Percentiles rank a stretch among this genome's conserved stretches.
These are phyloP conservation scores for Epirrhoe alternata DNA, from an alignment of 2,888 invertebrate species.

Conservation along the genomic window DNA sequence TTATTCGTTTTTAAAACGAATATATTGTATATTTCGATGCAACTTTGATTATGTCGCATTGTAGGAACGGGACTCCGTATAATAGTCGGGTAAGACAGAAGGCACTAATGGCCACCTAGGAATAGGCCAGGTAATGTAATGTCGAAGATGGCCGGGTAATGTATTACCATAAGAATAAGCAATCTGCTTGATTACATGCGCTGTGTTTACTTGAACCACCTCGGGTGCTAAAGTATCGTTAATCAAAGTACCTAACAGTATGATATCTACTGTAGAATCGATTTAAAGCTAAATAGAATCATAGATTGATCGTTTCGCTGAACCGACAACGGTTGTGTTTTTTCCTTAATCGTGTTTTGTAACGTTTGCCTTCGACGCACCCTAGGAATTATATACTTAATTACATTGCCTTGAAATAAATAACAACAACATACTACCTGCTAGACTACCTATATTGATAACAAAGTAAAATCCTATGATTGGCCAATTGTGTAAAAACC, in stretches of 20 bases:
- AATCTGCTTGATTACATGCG: slow-evolving; percentile 28
- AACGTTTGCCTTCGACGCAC: neutral
- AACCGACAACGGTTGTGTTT: neutral
- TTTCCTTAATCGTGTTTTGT: neutral
- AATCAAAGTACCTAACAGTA: slow-evolving; percentile 20
- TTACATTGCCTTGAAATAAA: neutral
- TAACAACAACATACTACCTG: neutral
- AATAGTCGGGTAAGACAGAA: slow-evolving; percentile 36
- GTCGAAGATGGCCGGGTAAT: too few species aligned
- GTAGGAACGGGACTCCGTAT: slow-evolving; percentile 31
- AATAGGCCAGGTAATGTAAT: slow-evolving; percentile 31
- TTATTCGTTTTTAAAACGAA: too few species aligned
- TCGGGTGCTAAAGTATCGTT: slow-evolving; percentile 26
- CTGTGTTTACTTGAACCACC: slow-evolving; percentile 30
- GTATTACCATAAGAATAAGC: slow-evolving; percentile 32
- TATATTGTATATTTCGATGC: neutral
- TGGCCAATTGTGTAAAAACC: neutral
- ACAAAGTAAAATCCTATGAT: neutral
- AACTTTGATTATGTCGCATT: neutral
- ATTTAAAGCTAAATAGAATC: too few species aligned
- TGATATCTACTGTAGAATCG: neutral
- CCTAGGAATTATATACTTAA: neutral
- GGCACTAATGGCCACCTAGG: slow-evolving; percentile 33
- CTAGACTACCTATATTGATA: neutral
- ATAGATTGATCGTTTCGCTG: neutral